Evolutionary conservation across 92 coral and sea anemone species (phyloP), one percentile per base, ranked within the genome.

Genomic region (Parazoanthus atlanticus): DNA sequence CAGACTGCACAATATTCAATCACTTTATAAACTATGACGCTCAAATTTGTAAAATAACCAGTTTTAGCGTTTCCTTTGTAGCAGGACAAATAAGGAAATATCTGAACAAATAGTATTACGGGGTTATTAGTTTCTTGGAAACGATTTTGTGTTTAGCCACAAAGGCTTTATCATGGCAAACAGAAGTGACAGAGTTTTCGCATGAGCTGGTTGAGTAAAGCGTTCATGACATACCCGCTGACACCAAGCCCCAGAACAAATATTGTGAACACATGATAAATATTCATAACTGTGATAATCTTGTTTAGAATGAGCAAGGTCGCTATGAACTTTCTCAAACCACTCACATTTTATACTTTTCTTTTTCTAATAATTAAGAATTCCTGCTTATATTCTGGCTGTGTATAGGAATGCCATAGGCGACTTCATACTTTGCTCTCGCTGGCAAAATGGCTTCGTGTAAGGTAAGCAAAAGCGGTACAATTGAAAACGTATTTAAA

Each of bases 121-220:
- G 12, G 49, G 49, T 75, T 41, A 41, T n/a, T 36, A 41, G 46
- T 16, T 75, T 75, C 26, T 19, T 36, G 43, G 47, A 23, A 21
- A 6, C 5, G 2, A n/a, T 19, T 6, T 19, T 75, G 13, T 75
- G 1, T 41, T 75, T 33, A 75, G 12, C 28, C 79, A 75, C 28
- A 6, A 33, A 33, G 43, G 19, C 23, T 31, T 72, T 28, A 56
- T 56, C 19, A 56, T 72, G 36, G 30, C 36, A 32, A 72, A 16
- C 17, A 17, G 31, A 28, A 69, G 74, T 73, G 77, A 31, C 25
- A 17, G n/a, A 73, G 26, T 34, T 75, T n/a, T 36, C 79, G 79
- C 47, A 34, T 75, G 79, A 36, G 29, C 29, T 75, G 79, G 79
- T 75, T 16, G 40, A 33, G 52, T 36, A n/a, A 75, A 75, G 79